These are phyloP conservation scores for Carcharodon carcharias DNA, from an alignment of 2,797 vertebrate genomes.

Conservation along the genomic window DNA sequence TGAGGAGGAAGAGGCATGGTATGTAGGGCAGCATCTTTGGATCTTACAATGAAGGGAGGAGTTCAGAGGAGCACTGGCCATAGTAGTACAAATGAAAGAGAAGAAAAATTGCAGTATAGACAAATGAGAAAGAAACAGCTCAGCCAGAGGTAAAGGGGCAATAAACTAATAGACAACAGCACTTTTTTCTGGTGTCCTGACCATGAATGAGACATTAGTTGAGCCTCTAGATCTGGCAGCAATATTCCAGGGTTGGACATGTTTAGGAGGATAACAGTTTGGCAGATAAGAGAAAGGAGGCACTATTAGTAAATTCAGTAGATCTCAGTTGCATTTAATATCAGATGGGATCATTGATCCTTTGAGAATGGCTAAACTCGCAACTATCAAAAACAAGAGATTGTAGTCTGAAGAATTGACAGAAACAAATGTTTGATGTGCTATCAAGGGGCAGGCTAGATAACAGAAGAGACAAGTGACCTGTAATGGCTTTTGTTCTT, in stretches of 20 bases:
- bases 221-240: neutral
- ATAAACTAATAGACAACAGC: neutral
- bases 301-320: neutral
- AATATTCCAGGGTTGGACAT: neutral
- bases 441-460: neutral
- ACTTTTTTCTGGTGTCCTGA: neutral
- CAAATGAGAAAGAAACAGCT: neutral
- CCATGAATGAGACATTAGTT: neutral
- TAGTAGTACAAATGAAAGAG: neutral
- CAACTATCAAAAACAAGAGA: neutral
- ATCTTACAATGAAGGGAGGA: neutral
- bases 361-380: neutral
- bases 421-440: neutral
- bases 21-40: neutral
- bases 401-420: neutral
- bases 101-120: neutral
- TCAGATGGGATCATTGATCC: neutral
- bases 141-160: neutral
- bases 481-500: neutral
- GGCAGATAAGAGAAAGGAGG: neutral
- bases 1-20: neutral
- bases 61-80: neutral
- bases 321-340: neutral
- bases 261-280: neutral
- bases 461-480: neutral